Base-by-base conservation (phyloP, 2,113 vertebrate genomes). In the Nesospiza acunhae region DNA sequence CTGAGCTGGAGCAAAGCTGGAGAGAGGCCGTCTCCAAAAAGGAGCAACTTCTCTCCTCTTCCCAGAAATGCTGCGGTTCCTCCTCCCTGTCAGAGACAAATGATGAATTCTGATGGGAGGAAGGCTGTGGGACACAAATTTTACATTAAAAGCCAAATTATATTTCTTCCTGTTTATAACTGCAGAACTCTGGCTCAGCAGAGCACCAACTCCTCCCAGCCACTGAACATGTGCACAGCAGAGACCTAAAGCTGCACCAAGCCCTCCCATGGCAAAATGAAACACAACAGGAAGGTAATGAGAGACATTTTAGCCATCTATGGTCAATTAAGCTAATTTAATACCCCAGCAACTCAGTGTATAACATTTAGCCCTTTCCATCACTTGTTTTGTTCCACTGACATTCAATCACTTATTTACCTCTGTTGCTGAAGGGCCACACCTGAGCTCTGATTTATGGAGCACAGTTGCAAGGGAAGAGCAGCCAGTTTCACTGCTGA, bases 141-240 rank as follows among this genome's bases (percentile, higher is more conserved):
- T 46, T 64, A 26, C 64, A 42, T 41, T 58, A n/a, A 75, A 92
- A 93, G 76, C 86, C 86, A 93, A 92, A 87, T 39, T 8, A 39
- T 64, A 49, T 67, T 95, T 75, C 83, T 94, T 96, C 93, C 86
- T 94, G 80, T 96, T 97, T 94, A 69, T 62, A 92, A 64, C 20
- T 31, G 15, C 56, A 81, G 60, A 56, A 41, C 50, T 86, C 60
- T 56, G 73, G 69, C 79, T 92, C 79, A 93, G 60, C 64, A 55
- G 41, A 1, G 3, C 76, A 81, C 24, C 47, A 31, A 9, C 83
- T 67, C 83, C 73, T 88, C 76, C 87, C 93, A 77, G 55, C 55
- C 87, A 52, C 67, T 15, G 24, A 77, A 74, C 39, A 30, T n/a
- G 49, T 31, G 30, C 8, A 41, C 11, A 15, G 69, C 93, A 86